These are phyloP conservation scores for Zoanthus sansibaricus DNA, from an alignment of 92 coral and sea anemone species.

Conservation along the genomic window DNA sequence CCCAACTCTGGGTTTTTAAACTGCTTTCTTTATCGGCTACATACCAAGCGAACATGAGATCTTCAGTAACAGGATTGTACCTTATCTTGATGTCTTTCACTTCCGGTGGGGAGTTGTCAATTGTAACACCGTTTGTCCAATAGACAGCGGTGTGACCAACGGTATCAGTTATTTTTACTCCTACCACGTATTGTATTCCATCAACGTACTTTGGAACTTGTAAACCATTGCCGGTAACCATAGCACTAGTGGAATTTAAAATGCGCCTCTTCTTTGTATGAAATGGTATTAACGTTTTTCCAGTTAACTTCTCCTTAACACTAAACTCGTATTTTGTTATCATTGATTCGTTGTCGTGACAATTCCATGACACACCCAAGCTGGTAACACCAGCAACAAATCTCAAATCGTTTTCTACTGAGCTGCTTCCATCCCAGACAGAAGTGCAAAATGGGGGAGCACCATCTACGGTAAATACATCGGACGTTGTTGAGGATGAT, in stretches of 20 bases:
- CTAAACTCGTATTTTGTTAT: constrained; percentile 76
- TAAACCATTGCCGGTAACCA: constrained; percentile 77
- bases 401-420: constrained; percentile 45
- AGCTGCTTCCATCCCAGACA: constrained; percentile 77
- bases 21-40: constrained; percentile 80
- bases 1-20: constrained; percentile 74
- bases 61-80: constrained; percentile 67
- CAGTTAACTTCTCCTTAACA: constrained; percentile 64
- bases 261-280: constrained; percentile 60
- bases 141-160: constrained; percentile 70
- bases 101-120: constrained; percentile 89
- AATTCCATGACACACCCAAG: constrained; percentile 75
- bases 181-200: constrained; percentile 76
- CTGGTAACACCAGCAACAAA: constrained; percentile 72
- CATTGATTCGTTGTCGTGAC: constrained; percentile 81
- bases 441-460: constrained; percentile 83
- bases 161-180: constrained; percentile 73
- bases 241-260: constrained; percentile 68
- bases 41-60: constrained; percentile 71
- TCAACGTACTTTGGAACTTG: constrained; percentile 56
- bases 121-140: constrained; percentile 89
- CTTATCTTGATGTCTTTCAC: constrained; percentile 65
- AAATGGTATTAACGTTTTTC: constrained; percentile 73
- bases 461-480: constrained; percentile 86
- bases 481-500: constrained; percentile 62